These are phyloP conservation scores for Phasianus colchicus DNA, from an alignment of 2,113 vertebrate species.

Conservation along the genomic window DNA sequence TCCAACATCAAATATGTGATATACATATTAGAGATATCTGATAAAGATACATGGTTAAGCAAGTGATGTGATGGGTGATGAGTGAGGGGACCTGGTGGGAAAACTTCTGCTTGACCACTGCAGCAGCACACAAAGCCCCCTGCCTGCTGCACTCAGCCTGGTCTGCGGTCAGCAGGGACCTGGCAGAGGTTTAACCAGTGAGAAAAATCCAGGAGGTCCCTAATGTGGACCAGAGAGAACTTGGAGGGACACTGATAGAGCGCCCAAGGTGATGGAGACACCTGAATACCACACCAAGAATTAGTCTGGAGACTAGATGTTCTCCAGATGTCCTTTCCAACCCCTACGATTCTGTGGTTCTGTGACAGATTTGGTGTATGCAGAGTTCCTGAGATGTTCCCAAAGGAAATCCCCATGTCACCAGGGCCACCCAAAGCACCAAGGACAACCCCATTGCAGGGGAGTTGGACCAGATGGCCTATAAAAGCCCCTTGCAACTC, in stretches of 20 bases:
- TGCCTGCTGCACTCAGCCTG: rapidly evolving
- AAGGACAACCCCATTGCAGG: no score
- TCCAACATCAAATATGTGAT: no score
- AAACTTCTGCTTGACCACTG: neutral
- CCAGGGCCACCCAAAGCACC: neutral
- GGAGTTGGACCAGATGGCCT: neutral
- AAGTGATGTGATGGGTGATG: rapidly evolving
- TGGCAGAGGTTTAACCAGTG: neutral
- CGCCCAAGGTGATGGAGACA: neutral
- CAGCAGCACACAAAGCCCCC: neutral
- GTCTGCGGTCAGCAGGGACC: neutral
- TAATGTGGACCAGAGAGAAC: neutral
- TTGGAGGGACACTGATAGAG: neutral
- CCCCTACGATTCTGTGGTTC: neutral
- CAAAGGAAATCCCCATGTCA: neutral
- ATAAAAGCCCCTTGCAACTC: neutral
- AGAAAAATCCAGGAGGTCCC: neutral
- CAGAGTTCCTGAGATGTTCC: no score
- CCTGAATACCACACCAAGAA: neutral
- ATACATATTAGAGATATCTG: no score
- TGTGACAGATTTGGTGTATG: neutral
- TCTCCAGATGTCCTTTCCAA: neutral
- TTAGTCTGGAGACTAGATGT: no score
- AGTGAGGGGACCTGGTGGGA: neutral
- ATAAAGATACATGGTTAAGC: neutral